Base-by-base conservation (phyloP, 92 coral and sea anemone genomes). In the Heliopora coerulea region DNA sequence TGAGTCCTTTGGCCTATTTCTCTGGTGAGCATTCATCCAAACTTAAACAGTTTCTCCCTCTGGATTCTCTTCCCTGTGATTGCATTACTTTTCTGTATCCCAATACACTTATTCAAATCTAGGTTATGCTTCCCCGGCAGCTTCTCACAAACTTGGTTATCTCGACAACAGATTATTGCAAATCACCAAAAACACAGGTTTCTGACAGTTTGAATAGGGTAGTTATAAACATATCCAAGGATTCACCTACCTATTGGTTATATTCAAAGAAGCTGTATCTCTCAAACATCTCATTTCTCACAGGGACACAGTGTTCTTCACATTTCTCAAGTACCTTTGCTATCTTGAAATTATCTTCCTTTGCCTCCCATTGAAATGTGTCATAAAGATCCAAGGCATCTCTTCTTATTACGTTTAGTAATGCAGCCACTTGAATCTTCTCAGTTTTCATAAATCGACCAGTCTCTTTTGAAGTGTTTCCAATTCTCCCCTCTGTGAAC, bases 201-300 rank as follows among this genome's bases (percentile, higher is more conserved):
- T 68, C 80, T 14, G 87, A 74, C 49, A 82, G 66, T 39, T 82
- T 75, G 65, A 63, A 73, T 56, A 82, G 37, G 35, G 81, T 73
- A 18, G 77, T 75, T 54, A 82, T 54, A 46, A 48, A 81, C 20
- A 57, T 13, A 37, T 74, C 80, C 7, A 63, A 62, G n/a, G 58
- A 61, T 52, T 74, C 68, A 52, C 40, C 62, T n/a, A 66, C 5
- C 60, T 52, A 10, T 59, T 75, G 86, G 48, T 54, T 66, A 8
- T 59, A 49, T 46, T 81, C 62, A 75, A 62, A 50, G 69, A 81
- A 74, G 42, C 30, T 39, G 39, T 50, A 81, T 37, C 85, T 49
- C 54, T 81, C 75, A 66, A 26, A 81, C 17, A 44, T 76, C 25
- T 42, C 66, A 41, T 66, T 82, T 10, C 26, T 25, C 3, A 27